A percentile compares a stretch with the other conserved stretches of the same genome.
phyloP scores from a whole-genome alignment of 2,797 vertebrate genomes.

The Siniperca obscura region DNA sequence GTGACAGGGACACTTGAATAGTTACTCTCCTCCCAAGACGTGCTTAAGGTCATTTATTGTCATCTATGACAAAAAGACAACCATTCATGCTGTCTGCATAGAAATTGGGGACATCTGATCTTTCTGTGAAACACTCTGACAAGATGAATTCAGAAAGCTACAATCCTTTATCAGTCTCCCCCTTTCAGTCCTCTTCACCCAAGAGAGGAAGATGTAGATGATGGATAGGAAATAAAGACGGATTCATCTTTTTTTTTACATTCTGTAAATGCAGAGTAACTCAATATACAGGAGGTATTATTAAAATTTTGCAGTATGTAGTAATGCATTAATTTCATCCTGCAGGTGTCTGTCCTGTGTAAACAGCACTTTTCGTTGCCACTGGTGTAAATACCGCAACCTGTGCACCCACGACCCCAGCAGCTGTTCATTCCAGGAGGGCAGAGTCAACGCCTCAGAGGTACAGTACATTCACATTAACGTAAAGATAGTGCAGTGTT shows the following conservation, averaged over 20 bases:
- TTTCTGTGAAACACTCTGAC: conserved; percentile 24
- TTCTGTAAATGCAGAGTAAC: not conserved
- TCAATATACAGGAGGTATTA: not conserved
- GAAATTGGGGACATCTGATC: conserved; percentile 35
- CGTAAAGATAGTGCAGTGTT: conserved; percentile 2
- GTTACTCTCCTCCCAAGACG: conserved; percentile 1
- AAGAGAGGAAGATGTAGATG: conserved; percentile 21
- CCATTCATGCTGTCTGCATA: conserved; percentile 22
- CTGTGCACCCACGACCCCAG: conserved; percentile 95
- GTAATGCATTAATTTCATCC: conserved; percentile 17
- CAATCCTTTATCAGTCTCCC: conserved; percentile 37
- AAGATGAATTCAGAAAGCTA: conserved; percentile 37
- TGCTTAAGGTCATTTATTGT: conserved; percentile 37
- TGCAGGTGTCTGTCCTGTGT: conserved; percentile 96
- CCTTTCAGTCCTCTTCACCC: conserved; percentile 32
- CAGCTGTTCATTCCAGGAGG: conserved; percentile 97
- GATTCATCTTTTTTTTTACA: conserved; percentile 1
- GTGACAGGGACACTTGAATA: conserved; percentile 15
- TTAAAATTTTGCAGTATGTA: not conserved
- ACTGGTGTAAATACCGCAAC: conserved; percentile 98
- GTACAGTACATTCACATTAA: conserved; percentile 71
- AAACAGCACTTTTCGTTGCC: conserved; percentile 94
- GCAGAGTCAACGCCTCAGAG: conserved; percentile 94
- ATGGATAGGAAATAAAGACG: conserved; percentile 6
- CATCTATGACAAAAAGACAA: conserved; percentile 13